Conservation (phyloP, 1,140 invertebrate genomes). For the Teleogryllus occipitalis region DNA sequence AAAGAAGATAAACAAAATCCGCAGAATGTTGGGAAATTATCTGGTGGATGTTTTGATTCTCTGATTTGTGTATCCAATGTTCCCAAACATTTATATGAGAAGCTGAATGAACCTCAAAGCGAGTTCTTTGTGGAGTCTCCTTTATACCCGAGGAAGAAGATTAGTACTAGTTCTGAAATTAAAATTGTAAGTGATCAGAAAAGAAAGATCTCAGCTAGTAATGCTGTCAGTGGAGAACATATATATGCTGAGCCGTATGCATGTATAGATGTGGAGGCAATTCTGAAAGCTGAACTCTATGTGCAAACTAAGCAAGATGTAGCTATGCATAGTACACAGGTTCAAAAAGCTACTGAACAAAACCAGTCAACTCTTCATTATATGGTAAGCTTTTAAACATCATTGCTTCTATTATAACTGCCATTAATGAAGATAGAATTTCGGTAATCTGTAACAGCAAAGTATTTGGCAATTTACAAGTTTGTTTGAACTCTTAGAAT, state of each 20-base stretch:
- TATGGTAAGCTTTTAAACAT: neutral
- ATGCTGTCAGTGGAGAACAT: constrained; percentile 19
- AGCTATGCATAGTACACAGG: neutral
- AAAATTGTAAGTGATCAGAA: neutral
- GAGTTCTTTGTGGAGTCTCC: constrained; percentile 11
- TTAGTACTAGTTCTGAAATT: neutral
- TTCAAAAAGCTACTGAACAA: neutral
- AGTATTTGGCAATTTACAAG: too few species aligned
- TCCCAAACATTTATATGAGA: constrained; percentile 9
- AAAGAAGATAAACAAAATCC: too few species aligned
- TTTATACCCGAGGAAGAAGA: too few species aligned
- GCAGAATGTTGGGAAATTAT: neutral
- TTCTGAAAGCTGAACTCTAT: neutral
- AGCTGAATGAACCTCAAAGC: neutral
- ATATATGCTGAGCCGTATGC: constrained; percentile 23
- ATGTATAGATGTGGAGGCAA: neutral
- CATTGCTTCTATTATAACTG: too few species aligned
- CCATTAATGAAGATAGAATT: too few species aligned
- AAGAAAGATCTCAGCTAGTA: neutral
- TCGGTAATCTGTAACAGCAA: too few species aligned
- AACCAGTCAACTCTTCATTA: constrained; percentile 4
- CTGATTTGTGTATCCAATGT: constrained; percentile 7
- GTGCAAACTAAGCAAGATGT: neutral
- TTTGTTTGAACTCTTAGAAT: too few species aligned
- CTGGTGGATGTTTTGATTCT: constrained; percentile 10